phyloP scores from a whole-genome alignment of 2,888 invertebrate species.

The Euphydryas editha region DNA sequence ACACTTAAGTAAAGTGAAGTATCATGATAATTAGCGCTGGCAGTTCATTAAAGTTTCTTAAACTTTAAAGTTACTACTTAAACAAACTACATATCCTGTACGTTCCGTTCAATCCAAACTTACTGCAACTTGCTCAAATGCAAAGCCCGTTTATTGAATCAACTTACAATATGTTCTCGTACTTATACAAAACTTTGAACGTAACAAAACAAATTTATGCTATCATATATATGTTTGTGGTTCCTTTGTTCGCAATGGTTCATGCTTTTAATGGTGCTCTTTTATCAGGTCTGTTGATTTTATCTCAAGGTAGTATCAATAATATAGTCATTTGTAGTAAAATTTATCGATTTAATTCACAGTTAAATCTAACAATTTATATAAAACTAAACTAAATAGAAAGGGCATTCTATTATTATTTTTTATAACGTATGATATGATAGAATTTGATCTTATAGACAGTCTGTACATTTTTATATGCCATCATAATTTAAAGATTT shows the following conservation, averaged over 20 bases:
- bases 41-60: slow-evolving; percentile 8
- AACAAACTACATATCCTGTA: background rate
- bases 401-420: no score
- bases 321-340: no score
- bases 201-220: slow-evolving; percentile 2
- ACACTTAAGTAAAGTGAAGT: background rate
- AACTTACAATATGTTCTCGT: background rate
- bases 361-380: no score
- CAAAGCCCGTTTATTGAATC: slow-evolving; percentile 6
- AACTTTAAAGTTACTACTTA: background rate
- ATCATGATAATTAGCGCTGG: background rate
- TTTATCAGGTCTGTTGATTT: no score
- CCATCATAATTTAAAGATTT: no score
- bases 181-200: slow-evolving; percentile 3
- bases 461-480: no score
- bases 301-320: no score
- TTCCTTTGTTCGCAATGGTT: background rate
- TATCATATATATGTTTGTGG: background rate
- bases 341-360: no score
- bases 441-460: no score
- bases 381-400: no score
- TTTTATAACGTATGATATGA: no score
- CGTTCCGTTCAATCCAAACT: slow-evolving; percentile 3
- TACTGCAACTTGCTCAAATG: slow-evolving; percentile 3
- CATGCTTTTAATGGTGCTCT: background rate